These are phyloP conservation scores for Ciconia maguari DNA, from an alignment of 2,113 vertebrate genomes.

Conservation along the genomic window DNA sequence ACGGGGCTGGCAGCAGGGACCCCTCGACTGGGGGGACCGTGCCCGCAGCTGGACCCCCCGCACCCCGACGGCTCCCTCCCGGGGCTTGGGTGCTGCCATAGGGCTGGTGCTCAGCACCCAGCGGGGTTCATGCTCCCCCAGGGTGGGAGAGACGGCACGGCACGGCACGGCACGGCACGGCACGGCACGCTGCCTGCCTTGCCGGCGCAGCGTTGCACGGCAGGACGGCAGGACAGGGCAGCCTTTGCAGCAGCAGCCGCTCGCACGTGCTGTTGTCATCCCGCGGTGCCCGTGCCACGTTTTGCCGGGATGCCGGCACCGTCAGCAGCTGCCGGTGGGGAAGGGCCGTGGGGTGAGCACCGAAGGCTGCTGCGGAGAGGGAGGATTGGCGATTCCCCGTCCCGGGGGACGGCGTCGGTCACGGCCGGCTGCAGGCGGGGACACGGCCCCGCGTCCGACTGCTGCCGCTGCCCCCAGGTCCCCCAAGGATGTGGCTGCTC, in stretches of 20 bases:
- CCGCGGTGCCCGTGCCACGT: not conserved
- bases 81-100: too few species aligned
- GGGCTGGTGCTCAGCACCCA: not conserved
- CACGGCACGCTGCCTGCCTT: not conserved
- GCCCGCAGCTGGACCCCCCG: too few species aligned
- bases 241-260: too few species aligned
- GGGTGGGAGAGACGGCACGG: not conserved
- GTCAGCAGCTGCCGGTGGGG: not conserved
- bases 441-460: rapidly evolving
- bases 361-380: not conserved
- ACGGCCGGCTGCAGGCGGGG: not conserved
- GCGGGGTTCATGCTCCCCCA: rapidly evolving
- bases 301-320: not conserved
- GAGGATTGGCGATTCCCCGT: not conserved
- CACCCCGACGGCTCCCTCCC: not conserved
- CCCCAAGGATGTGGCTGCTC: not conserved
- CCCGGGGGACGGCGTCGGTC: rapidly evolving
- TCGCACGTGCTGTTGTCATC: too few species aligned
- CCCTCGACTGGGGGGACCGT: not conserved
- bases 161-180: not conserved
- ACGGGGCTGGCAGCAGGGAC: not conserved
- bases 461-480: not conserved
- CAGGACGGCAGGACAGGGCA: not conserved
- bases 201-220: too few species aligned
- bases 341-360: not conserved